These are phyloP conservation scores for Druceiella hillmani DNA, from an alignment of 2,888 invertebrate species.

Conservation along the genomic window DNA sequence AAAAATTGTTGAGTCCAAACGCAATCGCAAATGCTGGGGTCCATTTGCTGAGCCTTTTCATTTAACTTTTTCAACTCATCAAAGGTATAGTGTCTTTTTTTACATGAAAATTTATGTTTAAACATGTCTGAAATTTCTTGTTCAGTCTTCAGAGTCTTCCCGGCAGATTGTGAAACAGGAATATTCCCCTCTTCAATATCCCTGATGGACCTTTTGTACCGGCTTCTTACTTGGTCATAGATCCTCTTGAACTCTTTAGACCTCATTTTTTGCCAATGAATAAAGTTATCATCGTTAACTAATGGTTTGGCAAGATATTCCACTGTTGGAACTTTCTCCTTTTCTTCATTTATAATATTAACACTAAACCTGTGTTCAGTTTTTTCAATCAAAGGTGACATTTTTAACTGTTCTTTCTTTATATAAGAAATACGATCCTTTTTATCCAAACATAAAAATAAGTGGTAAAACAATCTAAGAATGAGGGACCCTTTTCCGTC, in stretches of 20 bases:
- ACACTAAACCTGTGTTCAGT: constrained; percentile 37
- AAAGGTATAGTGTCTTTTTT: constrained; percentile 39
- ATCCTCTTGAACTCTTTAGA: constrained; percentile 39
- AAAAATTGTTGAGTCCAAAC: constrained; percentile 47
- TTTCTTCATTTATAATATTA: constrained; percentile 31
- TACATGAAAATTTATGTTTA: constrained; percentile 34
- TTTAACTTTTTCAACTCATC: constrained; percentile 37
- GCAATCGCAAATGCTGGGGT: constrained; percentile 30
- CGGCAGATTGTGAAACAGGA: constrained; percentile 22
- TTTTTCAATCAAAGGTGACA: constrained; percentile 38
- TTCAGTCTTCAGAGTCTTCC: constrained; percentile 23
- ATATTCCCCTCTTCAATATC: constrained; percentile 34
- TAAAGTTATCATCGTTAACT: constrained; percentile 42
- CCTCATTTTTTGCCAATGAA: constrained; percentile 55
- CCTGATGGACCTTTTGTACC: constrained; percentile 36
- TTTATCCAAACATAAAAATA: constrained; percentile 55
- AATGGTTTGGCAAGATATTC: constrained; percentile 44
- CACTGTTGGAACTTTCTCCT: constrained; percentile 31
- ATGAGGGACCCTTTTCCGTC: constrained; percentile 46
- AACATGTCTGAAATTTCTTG: constrained; percentile 38
- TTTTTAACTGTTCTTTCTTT: constrained; percentile 42
- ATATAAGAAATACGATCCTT: constrained; percentile 52
- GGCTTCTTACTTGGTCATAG: constrained; percentile 38
- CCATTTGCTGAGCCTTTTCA: constrained; percentile 31
- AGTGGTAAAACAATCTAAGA: constrained; percentile 54